Evolutionary conservation across 2,113 vertebrate species (phyloP).

Genomic region (Podarcis raffonei): DNA sequence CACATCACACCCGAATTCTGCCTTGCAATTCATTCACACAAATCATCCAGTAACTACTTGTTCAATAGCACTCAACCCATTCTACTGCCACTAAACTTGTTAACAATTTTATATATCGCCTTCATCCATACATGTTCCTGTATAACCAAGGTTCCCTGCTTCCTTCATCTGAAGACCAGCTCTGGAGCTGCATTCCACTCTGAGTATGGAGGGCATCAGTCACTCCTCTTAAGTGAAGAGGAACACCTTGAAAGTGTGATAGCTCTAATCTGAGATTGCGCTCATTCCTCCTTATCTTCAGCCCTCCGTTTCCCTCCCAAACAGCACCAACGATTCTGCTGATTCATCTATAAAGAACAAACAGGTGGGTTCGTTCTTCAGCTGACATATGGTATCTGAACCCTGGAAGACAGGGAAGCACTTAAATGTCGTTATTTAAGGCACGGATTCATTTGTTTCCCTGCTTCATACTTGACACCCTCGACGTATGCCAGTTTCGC

Average conservation of each 20-base stretch:
- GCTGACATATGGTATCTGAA: neutral
- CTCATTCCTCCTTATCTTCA: neutral
- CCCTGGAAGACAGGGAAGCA: rapidly evolving
- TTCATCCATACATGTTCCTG: neutral
- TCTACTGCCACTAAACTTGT: no score
- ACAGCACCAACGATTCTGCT: neutral
- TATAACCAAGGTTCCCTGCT: no score
- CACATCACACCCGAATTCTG: no score
- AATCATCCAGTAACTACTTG: no score
- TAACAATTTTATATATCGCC: no score
- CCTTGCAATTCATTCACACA: no score
- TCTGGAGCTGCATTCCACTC: neutral
- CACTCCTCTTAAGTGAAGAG: neutral
- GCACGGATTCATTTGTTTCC: neutral
- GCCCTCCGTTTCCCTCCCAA: neutral
- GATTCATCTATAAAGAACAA: neutral
- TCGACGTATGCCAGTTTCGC: no score
- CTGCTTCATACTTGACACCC: neutral
- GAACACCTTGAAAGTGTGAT: neutral
- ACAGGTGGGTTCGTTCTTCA: neutral
- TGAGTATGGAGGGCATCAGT: neutral
- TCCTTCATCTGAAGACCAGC: neutral
- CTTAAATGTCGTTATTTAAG: neutral
- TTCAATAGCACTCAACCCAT: no score
- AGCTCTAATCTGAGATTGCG: neutral